Percentiles rank a stretch among this genome's conserved stretches.
Evolutionary conservation across 2,888 invertebrate species (phyloP).

Genomic region (Pegoplata infirma): DNA sequence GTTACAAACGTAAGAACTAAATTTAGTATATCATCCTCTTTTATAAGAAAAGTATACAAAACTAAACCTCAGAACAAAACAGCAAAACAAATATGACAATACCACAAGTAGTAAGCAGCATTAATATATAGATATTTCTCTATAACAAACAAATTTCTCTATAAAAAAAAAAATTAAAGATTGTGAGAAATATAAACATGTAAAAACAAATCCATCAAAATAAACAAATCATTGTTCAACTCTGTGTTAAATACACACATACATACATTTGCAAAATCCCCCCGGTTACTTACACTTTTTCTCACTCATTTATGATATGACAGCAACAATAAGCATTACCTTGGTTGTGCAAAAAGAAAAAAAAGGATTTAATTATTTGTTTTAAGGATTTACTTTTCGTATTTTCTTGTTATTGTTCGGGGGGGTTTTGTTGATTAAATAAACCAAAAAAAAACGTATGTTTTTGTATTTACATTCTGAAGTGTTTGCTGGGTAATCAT

Average conservation of each 20-base stretch:
- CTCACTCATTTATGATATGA: not conserved
- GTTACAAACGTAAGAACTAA: too few species aligned
- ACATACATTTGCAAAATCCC: too few species aligned
- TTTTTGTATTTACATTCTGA: slow-evolving; percentile 38
- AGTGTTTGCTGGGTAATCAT: slow-evolving; percentile 55
- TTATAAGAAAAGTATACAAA: not conserved
- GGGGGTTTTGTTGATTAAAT: slow-evolving; percentile 2
- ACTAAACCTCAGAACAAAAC: slow-evolving; percentile 6
- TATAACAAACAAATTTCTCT: too few species aligned
- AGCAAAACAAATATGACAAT: slow-evolving; percentile 31
- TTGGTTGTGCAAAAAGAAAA: too few species aligned
- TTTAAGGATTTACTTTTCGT: slow-evolving; percentile 68
- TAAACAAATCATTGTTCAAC: slow-evolving; percentile 65
- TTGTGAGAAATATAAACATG: slow-evolving; percentile 22
- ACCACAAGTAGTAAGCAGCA: slow-evolving; percentile 25
- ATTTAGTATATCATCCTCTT: too few species aligned
- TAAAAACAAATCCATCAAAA: slow-evolving; percentile 73
- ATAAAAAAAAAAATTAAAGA: slow-evolving; percentile 3
- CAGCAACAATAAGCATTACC: slow-evolving; percentile 2
- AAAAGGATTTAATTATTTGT: slow-evolving; percentile 77
- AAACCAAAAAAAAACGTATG: slow-evolving; percentile 41
- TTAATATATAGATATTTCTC: slow-evolving; percentile 23
- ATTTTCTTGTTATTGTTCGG: slow-evolving; percentile 8
- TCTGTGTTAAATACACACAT: not conserved
- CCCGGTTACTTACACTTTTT: slow-evolving; percentile 4